Conservation (phyloP, 1,140 invertebrate genomes). For the Coptotermes formosanus region DNA sequence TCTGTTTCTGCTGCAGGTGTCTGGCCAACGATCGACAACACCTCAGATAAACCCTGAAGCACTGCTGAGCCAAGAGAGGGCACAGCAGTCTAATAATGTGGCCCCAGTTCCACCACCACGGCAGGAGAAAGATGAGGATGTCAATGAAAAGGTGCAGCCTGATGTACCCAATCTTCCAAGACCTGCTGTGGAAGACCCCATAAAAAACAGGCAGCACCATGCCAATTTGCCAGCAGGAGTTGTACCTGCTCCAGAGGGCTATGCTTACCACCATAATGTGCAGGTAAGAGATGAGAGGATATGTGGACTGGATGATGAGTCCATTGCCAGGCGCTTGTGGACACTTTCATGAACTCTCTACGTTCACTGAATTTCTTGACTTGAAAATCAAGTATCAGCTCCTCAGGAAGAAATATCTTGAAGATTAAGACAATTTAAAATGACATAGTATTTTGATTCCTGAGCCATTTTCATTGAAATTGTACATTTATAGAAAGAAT, state of each 20-base stretch:
- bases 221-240: background rate
- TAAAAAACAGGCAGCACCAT: background rate
- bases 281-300: background rate
- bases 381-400: too few species aligned
- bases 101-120: background rate
- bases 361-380: too few species aligned
- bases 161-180: background rate
- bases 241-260: background rate
- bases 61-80: conserved; percentile 13
- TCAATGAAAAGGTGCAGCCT: background rate
- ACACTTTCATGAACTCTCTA: too few species aligned
- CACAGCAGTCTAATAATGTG: background rate
- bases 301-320: too few species aligned
- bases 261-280: background rate
- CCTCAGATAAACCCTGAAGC: conserved; percentile 25
- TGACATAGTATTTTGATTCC: too few species aligned
- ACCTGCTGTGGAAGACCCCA: background rate
- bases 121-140: background rate
- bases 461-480: too few species aligned
- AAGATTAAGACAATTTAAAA: too few species aligned
- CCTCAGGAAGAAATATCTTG: too few species aligned
- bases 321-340: too few species aligned
- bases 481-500: too few species aligned
- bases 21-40: background rate
- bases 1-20: too few species aligned